A percentile compares a stretch with the other conserved stretches of the same genome.
Evolutionary conservation across 2,888 invertebrate species (phyloP).

Genomic region (Agrotis puta): DNA sequence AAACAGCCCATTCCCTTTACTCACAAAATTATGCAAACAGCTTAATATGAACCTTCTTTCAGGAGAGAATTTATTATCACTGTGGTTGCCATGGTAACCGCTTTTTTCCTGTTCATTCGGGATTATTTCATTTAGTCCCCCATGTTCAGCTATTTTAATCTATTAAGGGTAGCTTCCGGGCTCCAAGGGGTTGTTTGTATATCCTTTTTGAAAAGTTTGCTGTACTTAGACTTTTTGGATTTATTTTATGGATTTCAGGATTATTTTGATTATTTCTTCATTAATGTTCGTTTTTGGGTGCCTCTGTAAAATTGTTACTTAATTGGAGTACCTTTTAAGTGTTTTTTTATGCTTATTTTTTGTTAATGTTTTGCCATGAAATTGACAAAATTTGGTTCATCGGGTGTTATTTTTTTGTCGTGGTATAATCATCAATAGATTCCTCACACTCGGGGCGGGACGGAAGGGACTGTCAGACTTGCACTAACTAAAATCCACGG

Average conservation of each 20-base stretch:
- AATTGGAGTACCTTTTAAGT: neutral
- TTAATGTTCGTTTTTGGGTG: conserved; percentile 8
- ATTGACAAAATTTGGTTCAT: too few relatives aligned
- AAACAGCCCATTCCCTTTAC: conserved; percentile 26
- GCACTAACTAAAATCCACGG: too few relatives aligned
- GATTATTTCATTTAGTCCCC: conserved; percentile 57
- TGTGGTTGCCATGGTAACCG: conserved; percentile 47
- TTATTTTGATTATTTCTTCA: conserved; percentile 16
- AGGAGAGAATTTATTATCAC: conserved; percentile 54
- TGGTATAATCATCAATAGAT: too few relatives aligned
- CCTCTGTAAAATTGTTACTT: neutral
- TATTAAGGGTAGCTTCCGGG: conserved; percentile 49
- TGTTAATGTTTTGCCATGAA: neutral
- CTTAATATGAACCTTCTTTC: conserved; percentile 58
- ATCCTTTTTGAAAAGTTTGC: conserved; percentile 24
- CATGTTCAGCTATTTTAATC: conserved; percentile 61
- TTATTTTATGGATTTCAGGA: conserved; percentile 7
- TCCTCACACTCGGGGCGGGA: too few relatives aligned
- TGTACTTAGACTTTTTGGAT: conserved; percentile 12
- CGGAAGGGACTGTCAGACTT: too few relatives aligned
- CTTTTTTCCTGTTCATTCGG: conserved; percentile 50
- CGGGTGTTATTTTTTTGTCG: too few relatives aligned
- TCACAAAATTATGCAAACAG: conserved; percentile 58
- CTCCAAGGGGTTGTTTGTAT: conserved; percentile 41
- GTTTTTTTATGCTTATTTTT: neutral